phyloP scores from a whole-genome alignment of 1,140 invertebrate species.

The Caenorhabditis tropicalis region DNA sequence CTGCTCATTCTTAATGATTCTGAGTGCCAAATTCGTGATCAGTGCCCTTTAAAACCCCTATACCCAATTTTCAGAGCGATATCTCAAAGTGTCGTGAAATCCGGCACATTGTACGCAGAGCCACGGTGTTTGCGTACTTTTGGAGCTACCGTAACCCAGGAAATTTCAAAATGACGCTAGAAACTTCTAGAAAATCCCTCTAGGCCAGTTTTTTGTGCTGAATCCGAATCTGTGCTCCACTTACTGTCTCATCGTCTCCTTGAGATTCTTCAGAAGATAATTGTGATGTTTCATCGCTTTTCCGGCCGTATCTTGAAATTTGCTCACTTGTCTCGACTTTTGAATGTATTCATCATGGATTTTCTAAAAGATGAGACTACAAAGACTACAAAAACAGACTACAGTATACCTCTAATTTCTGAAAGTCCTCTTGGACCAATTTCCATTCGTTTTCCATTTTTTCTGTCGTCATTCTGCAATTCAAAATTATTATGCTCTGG shows the following conservation, averaged over 20 bases:
- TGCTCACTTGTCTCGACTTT: conserved; percentile 60
- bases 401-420: conserved; percentile 62
- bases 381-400: too few relatives aligned
- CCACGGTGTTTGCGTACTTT: too few relatives aligned
- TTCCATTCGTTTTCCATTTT: conserved; percentile 54
- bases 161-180: background rate
- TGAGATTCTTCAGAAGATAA: conserved; percentile 60
- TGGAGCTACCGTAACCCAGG: too few relatives aligned
- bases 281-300: conserved; percentile 67
- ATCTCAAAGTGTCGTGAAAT: too few relatives aligned
- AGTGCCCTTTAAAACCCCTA: too few relatives aligned
- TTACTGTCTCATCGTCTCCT: conserved; percentile 37
- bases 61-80: too few relatives aligned
- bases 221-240: background rate
- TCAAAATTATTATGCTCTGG: background rate
- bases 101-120: too few relatives aligned
- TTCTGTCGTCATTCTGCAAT: conserved; percentile 19
- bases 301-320: conserved; percentile 51
- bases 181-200: background rate
- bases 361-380: conserved; percentile 61
- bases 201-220: background rate
- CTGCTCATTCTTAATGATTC: too few relatives aligned
- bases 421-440: conserved; percentile 55
- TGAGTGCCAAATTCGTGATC: too few relatives aligned
- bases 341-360: conserved; percentile 64